These are phyloP conservation scores for Tachina lurida DNA, from an alignment of 2,888 invertebrate species.

Conservation along the genomic window DNA sequence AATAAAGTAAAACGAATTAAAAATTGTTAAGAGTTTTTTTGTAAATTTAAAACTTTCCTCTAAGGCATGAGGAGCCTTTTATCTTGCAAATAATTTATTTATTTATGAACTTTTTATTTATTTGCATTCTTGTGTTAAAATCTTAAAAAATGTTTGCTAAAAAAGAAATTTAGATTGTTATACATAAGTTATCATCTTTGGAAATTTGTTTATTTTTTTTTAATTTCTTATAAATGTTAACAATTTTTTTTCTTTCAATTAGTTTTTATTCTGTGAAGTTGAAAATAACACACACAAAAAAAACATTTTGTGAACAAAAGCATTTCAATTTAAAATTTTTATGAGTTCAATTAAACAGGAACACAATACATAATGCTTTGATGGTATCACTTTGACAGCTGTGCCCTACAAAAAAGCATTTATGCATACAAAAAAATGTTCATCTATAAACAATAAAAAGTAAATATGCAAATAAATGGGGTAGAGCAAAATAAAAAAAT, in stretches of 20 bases:
- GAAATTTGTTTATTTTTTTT: not conserved
- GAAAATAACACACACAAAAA: not conserved
- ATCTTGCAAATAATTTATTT: not conserved
- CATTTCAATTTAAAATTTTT: slow-evolving; percentile 62
- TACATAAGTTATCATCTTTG: slow-evolving; percentile 22
- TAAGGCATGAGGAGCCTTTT: not conserved
- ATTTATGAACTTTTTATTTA: not conserved
- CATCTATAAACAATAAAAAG: not conserved
- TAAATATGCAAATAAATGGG: slow-evolving; percentile 8
- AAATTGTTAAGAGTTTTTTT: not conserved
- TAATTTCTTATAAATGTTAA: not conserved
- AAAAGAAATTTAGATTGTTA: slow-evolving; percentile 36
- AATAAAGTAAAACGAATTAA: not conserved
- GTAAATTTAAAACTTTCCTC: not conserved
- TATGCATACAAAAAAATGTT: slow-evolving; percentile 15
- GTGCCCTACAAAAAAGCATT: slow-evolving; percentile 45
- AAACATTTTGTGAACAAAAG: slow-evolving; percentile 54
- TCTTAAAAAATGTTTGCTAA: not conserved
- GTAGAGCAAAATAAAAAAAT: not conserved
- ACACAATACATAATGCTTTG: slow-evolving; percentile 36
- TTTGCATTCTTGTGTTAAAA: not conserved
- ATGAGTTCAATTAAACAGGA: slow-evolving; percentile 64
- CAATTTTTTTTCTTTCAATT: slow-evolving; percentile 13
- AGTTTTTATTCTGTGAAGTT: slow-evolving; percentile 14
- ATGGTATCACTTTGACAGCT: slow-evolving; percentile 57